Percentiles rank a stretch among this genome's conserved stretches.
These are phyloP conservation scores for Myathropa florea DNA, from an alignment of 2,888 invertebrate species.

Conservation along the genomic window DNA sequence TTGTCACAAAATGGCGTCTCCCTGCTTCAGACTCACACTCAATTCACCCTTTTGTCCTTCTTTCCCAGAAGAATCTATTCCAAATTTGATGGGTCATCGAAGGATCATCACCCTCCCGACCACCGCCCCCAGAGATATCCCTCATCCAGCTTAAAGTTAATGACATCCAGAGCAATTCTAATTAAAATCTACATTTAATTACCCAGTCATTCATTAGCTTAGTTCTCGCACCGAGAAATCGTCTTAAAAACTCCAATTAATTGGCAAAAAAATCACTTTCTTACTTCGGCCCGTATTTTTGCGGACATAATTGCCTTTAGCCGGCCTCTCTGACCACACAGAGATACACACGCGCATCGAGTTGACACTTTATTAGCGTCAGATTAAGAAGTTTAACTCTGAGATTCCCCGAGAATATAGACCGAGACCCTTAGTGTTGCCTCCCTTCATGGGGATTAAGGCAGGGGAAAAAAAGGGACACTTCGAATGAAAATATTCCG, in stretches of 20 bases:
- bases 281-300: neutral
- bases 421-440: neutral
- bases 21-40: too few relatives aligned
- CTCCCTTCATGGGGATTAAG: conserved; percentile 46
- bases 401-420: neutral
- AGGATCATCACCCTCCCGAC: too few relatives aligned
- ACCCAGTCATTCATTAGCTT: neutral
- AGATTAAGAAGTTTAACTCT: conserved; percentile 22
- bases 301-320: conserved; percentile 17
- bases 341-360: neutral
- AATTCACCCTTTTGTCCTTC: too few relatives aligned
- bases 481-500: conserved; percentile 10
- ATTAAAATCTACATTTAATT: neutral
- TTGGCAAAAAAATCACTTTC: neutral
- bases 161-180: neutral
- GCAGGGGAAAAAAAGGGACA: conserved; percentile 7
- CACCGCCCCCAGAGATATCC: neutral
- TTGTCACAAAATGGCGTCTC: too few relatives aligned
- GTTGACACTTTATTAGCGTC: conserved; percentile 42
- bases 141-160: neutral
- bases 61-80: too few relatives aligned
- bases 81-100: too few relatives aligned
- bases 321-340: neutral
- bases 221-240: neutral
- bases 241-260: conserved; percentile 10